A percentile compares a stretch with the other conserved stretches of the same genome.
Evolutionary conservation across 2,113 vertebrate genomes (phyloP).

Genomic region (Glaucomys volans): DNA sequence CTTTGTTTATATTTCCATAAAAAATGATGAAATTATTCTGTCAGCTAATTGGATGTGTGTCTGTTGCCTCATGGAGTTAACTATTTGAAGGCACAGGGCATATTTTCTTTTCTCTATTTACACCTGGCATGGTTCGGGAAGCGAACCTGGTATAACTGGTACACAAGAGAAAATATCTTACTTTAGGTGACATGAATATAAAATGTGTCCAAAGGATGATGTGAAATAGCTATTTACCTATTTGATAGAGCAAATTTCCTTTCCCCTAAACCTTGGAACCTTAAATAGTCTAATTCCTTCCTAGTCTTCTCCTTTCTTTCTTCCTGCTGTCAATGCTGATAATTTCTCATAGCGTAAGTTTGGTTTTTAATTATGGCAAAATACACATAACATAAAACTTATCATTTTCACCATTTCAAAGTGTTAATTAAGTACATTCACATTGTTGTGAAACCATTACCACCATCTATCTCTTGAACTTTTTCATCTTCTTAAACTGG

Average conservation of each 20-base stretch:
- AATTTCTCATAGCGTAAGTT: not conserved
- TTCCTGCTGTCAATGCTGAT: not conserved
- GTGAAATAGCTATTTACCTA: not conserved
- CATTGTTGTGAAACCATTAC: no score
- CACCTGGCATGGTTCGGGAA: not conserved
- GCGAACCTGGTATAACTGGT: not conserved
- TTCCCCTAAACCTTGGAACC: no score
- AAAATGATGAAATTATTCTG: not conserved
- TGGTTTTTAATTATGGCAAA: not conserved
- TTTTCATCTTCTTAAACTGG: not conserved
- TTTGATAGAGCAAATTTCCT: not conserved
- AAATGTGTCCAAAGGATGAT: not conserved
- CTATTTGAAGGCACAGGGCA: not conserved
- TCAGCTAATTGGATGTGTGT: not conserved
- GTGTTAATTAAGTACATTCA: not conserved
- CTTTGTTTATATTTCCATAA: not conserved
- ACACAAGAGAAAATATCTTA: not conserved
- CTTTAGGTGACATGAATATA: not conserved
- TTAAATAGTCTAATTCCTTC: rapidly evolving
- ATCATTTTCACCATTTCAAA: not conserved
- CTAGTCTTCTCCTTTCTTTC: not conserved
- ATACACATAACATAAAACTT: not conserved
- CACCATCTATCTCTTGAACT: not conserved
- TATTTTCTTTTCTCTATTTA: not conserved
- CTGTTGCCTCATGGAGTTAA: not conserved